Base-by-base conservation (phyloP, 2,888 invertebrate genomes). In the Parapristionchus giblindavisi region DNA sequence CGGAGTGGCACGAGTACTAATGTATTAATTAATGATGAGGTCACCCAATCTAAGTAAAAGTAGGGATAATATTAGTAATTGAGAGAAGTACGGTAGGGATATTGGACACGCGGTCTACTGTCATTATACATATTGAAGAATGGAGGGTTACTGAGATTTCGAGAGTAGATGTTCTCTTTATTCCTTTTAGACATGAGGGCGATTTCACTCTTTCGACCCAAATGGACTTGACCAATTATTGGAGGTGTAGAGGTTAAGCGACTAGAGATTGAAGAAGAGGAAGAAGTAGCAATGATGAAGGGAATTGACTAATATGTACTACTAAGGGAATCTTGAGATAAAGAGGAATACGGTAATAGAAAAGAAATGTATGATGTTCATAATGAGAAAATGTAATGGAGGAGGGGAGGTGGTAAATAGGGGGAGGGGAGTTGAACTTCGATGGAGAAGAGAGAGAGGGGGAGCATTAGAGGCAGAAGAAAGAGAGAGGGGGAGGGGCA, bases 121-220 rank as follows among this genome's bases (percentile, higher is more conserved):
- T n/a, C n/a, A n/a, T n/a, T n/a, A n/a, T n/a, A n/a, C n/a, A n/a
- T n/a, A n/a, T n/a, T n/a, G n/a, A n/a, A n/a, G n/a, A n/a, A n/a
- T n/a, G n/a, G n/a, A n/a, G n/a, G n/a, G n/a, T n/a, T n/a, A n/a
- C n/a, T n/a, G 38, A 61, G 63, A 43, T 38, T 43, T 43, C 43
- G 43, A 65, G 63, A n/a, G n/a, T n/a, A n/a, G n/a, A 29, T 65
- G 43, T 65, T 65, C 63, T 65, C 63, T n/a, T n/a, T n/a, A n/a
- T n/a, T n/a, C 63, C n/a, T 43, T 65, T 27, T 38, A 63, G 63
- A 65, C 11, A n/a, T n/a, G n/a, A 56, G 56, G 32, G 29, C 29
- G 29, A 29, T 43, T 65, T 65, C 63, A 27, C 61, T 38, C 61
- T 40, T 38, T 38, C 63, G n/a, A n/a, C n/a, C n/a, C n/a, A 40